phyloP scores from a whole-genome alignment of 2,797 vertebrate species.

The Rachycentron canadum region DNA sequence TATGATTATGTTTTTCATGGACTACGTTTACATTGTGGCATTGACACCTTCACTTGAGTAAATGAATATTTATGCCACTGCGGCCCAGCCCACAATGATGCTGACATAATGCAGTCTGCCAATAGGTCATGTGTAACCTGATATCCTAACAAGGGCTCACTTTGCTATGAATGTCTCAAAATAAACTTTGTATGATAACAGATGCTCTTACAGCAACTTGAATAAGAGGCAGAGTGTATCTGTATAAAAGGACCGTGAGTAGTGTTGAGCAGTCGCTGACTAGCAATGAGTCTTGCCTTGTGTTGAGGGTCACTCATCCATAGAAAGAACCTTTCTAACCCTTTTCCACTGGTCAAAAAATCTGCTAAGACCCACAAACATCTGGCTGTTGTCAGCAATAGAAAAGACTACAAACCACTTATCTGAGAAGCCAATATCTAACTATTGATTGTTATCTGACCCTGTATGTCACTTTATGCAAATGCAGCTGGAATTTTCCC shows the following conservation, averaged over 20 bases:
- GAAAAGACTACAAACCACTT: neutral
- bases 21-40: neutral
- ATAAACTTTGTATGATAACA: slow-evolving; percentile 22
- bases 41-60: slow-evolving; percentile 5
- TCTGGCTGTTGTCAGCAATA: too few relatives aligned
- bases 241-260: slow-evolving; percentile 23
- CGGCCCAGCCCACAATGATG: neutral
- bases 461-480: slow-evolving; percentile 2
- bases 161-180: slow-evolving; percentile 22
- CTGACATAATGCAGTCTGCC: neutral
- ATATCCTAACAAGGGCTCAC: slow-evolving; percentile 3
- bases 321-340: too few relatives aligned
- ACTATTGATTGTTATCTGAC: neutral
- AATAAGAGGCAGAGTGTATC: slow-evolving; percentile 29
- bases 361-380: too few relatives aligned
- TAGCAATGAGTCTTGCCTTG: slow-evolving; percentile 8
- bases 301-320: neutral
- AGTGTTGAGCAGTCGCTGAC: neutral
- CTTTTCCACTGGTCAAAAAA: too few relatives aligned
- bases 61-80: neutral
- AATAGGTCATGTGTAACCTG: neutral
- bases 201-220: slow-evolving; percentile 9
- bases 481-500: neutral
- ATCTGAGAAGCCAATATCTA: slow-evolving; percentile 22
- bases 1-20: neutral